Conservation (phyloP, 2,113 vertebrate species). For the Calyptommatus sinebrachiatus region DNA sequence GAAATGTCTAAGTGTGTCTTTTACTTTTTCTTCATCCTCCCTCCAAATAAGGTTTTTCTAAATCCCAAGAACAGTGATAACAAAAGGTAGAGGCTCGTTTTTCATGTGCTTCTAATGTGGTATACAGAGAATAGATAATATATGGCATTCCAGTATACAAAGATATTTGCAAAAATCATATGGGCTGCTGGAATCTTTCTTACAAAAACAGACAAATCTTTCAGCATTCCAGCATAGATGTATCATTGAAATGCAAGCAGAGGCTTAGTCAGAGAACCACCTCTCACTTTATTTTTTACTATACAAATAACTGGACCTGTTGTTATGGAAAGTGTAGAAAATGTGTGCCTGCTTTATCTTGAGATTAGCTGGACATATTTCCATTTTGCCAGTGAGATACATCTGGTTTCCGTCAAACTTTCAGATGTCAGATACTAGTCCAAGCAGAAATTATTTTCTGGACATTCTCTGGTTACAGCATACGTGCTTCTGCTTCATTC, state of each 20-base stretch:
- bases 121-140: neutral
- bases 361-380: conserved; percentile 13
- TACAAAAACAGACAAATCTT: neutral
- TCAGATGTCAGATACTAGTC: neutral
- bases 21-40: too few species aligned
- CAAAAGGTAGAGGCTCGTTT: neutral
- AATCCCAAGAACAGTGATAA: too few species aligned
- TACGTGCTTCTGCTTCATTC: neutral
- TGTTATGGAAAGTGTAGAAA: conserved; percentile 1
- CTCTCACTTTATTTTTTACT: conserved; percentile 14
- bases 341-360: conserved; percentile 3
- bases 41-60: too few species aligned
- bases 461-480: neutral
- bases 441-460: conserved; percentile 5
- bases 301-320: neutral
- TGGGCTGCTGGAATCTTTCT: neutral
- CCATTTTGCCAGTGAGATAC: neutral
- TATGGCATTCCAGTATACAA: neutral
- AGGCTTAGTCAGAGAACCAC: neutral
- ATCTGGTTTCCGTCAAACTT: conserved; percentile 16
- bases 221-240: neutral
- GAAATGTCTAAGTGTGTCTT: too few species aligned
- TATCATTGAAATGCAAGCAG: conserved; percentile 4
- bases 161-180: neutral
- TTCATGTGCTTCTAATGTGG: too few species aligned